phyloP scores from a whole-genome alignment of 1,140 invertebrate species.

The Conus ventricosus region DNA sequence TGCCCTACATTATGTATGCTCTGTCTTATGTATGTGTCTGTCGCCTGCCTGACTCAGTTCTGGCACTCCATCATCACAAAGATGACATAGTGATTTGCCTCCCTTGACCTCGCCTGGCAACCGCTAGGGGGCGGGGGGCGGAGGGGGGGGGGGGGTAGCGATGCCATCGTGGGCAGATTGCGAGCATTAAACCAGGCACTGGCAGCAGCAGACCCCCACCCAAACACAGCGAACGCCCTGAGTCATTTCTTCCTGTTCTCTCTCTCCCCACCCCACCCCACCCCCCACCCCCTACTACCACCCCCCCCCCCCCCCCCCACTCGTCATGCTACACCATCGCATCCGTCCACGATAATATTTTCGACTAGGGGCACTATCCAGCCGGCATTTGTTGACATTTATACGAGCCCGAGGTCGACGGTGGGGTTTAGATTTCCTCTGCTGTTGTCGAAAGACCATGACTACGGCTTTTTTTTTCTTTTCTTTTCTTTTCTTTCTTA shows the following conservation, averaged over 20 bases:
- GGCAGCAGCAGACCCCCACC: too few species aligned
- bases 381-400: constrained; percentile 21
- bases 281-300: too few species aligned
- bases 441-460: constrained; percentile 1
- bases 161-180: constrained; percentile 23
- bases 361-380: constrained; percentile 19
- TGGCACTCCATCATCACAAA: background rate
- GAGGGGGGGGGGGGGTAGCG: background rate
- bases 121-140: background rate
- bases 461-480: background rate
- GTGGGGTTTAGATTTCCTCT: constrained; percentile 14
- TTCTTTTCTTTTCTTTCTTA: background rate
- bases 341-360: constrained; percentile 17
- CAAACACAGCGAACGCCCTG: background rate
- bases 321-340: background rate
- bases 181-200: background rate
- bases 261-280: too few species aligned
- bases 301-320: background rate
- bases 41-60: background rate
- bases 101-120: background rate
- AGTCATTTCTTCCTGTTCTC: background rate
- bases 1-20: background rate
- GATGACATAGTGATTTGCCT: constrained; percentile 24
- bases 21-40: background rate
- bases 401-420: constrained; percentile 17